Base-by-base conservation (phyloP, 2,113 vertebrate species). In the Tragulus kanchil region DNA sequence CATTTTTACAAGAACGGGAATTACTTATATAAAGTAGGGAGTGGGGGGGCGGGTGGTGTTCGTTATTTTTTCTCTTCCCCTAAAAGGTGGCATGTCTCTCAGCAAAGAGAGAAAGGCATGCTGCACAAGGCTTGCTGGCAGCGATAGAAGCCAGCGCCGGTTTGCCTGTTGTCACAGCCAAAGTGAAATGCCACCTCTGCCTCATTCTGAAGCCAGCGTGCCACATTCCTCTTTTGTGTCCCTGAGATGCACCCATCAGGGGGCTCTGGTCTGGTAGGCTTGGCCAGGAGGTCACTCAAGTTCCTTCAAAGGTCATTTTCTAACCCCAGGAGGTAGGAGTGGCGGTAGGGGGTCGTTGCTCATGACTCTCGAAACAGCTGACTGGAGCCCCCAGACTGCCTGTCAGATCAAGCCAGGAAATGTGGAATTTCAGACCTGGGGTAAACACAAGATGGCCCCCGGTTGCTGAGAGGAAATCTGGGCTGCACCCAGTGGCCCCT, bases 171-270 rank as follows among this genome's bases (percentile, higher is more conserved):
- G 93, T 98, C 97, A 95, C 97, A 98, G 98, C 97, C 98, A 98
- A 98, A 97, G 98, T 94, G 93, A 98, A 98, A 98, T 98, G 98
- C 97, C 96, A 97, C 98, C 96, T 98, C 98, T 98, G 98, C 96
- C 97, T 97, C 61, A 36, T 36, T 36, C 36, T 36, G 96, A 96
- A 98, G 97, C 98, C 97, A 96, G 93, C 75, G 96, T 85, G 95
- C 93, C 92, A 78, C 97, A 96, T 86, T 97, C 94, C 82, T 92
- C 97, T 85, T 98, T 93, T 96, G 61, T 98, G 94, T 96, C 94
- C 96, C 88, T 81, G 64, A 73, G 79, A 65, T 17, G 21, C 78
- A 89, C 85, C 26, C 90, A 12, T 59, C 90, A 6, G 48, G 85
- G 75, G 92, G 64, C 67, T 14, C 36, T 64, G 26, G 25, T 58